phyloP scores from a whole-genome alignment of 2,888 invertebrate genomes.

The Nymphalis urticae region DNA sequence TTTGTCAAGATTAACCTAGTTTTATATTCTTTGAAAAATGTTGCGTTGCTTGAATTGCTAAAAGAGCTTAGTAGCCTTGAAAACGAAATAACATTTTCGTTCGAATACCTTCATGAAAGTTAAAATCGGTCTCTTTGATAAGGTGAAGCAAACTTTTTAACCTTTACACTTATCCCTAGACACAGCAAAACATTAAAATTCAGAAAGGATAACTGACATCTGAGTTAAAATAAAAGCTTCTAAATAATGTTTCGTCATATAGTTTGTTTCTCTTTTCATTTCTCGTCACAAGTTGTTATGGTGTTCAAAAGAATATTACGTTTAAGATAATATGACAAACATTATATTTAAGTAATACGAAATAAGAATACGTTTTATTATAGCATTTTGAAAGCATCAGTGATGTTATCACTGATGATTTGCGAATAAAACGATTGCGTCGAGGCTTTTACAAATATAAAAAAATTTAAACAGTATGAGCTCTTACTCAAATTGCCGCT shows the following conservation, averaged over 20 bases:
- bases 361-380: too few relatives aligned
- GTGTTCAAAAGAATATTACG: too few relatives aligned
- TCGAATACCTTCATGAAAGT: conserved; percentile 23
- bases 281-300: neutral
- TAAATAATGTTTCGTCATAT: neutral
- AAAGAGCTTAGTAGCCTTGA: conserved; percentile 9
- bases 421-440: too few relatives aligned
- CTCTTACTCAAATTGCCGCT: too few relatives aligned
- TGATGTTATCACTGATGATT: too few relatives aligned
- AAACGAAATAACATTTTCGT: conserved; percentile 25
- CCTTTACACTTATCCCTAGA: conserved; percentile 30
- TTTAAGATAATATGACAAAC: too few relatives aligned
- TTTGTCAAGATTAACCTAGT: too few relatives aligned
- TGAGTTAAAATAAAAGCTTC: conserved; percentile 7
- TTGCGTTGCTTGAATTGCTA: neutral
- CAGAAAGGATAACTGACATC: conserved; percentile 21
- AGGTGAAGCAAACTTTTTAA: conserved; percentile 28
- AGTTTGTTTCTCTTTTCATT: neutral
- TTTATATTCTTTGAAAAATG: too few relatives aligned
- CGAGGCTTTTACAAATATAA: too few relatives aligned
- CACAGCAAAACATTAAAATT: conserved; percentile 26
- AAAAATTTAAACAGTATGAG: too few relatives aligned
- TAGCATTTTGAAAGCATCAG: too few relatives aligned
- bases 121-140: conserved; percentile 33
- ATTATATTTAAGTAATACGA: too few relatives aligned